phyloP scores from a whole-genome alignment of 1,140 invertebrate genomes.

The roundworm (Caenorhabditis elegans) region WBcel235 BX284602.5:8315001-8315500 shows the following conservation, averaged over 20 bases:
- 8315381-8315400: too few relatives aligned
- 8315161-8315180: background rate
- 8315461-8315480: too few relatives aligned
- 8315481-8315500: too few relatives aligned
- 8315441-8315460: too few relatives aligned
- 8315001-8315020: background rate
- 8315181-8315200: background rate
- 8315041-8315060: background rate
- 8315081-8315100: background rate
- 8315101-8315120: background rate
- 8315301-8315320: too few relatives aligned
- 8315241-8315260: background rate
- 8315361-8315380: too few relatives aligned
- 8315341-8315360: too few relatives aligned
- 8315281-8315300: background rate
- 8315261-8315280: background rate
- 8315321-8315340: too few relatives aligned
- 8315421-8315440: too few relatives aligned
- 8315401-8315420: too few relatives aligned
- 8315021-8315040: background rate
- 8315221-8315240: slow-evolving; percentile 22
- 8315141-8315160: slow-evolving; percentile 23
- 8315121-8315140: background rate
- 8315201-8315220: background rate
- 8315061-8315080: background rate